Percentiles rank a stretch among this genome's conserved stretches.
phyloP scores from a whole-genome alignment of 2,797 vertebrate genomes.

The Rhinophrynus dorsalis region DNA sequence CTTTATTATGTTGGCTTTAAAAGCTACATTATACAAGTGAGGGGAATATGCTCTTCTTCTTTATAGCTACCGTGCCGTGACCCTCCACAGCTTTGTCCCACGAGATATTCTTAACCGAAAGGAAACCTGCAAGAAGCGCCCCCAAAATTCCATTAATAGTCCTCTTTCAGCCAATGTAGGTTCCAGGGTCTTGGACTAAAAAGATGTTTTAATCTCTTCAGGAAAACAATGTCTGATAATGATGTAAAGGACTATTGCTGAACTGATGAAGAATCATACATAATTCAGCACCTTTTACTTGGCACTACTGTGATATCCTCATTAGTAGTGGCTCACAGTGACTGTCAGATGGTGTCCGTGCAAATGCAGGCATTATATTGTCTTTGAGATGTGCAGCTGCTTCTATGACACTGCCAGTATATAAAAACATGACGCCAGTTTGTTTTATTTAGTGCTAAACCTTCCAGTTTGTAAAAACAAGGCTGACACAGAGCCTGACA shows the following conservation, averaged over 20 bases:
- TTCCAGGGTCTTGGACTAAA: conserved; percentile 89
- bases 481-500: conserved; percentile 99
- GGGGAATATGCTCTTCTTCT: conserved; percentile 86
- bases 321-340: conserved; percentile 99
- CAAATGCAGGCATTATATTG: conserved; percentile 99
- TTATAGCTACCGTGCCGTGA: conserved; percentile 80
- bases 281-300: conserved; percentile 99
- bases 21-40: conserved; percentile 90
- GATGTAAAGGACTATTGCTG: conserved; percentile 96
- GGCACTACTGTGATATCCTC: conserved; percentile 99
- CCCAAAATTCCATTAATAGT: conserved; percentile 91
- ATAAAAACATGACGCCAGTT: conserved; percentile 95
- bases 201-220: conserved; percentile 96
- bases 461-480: conserved; percentile 99
- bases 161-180: conserved; percentile 84
- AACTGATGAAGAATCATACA: conserved; percentile 99
- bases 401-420: conserved; percentile 99
- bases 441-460: conserved; percentile 99
- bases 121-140: conserved; percentile 85
- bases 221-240: conserved; percentile 99
- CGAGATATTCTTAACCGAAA: conserved; percentile 82
- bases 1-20: conserved; percentile 90
- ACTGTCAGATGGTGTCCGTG: conserved; percentile 99
- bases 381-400: conserved; percentile 99
- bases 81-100: conserved; percentile 82